A percentile compares a stretch with the other conserved stretches of the same genome.
Conservation (phyloP, 1,140 invertebrate genomes). For the Trichonephila inaurata region DNA sequence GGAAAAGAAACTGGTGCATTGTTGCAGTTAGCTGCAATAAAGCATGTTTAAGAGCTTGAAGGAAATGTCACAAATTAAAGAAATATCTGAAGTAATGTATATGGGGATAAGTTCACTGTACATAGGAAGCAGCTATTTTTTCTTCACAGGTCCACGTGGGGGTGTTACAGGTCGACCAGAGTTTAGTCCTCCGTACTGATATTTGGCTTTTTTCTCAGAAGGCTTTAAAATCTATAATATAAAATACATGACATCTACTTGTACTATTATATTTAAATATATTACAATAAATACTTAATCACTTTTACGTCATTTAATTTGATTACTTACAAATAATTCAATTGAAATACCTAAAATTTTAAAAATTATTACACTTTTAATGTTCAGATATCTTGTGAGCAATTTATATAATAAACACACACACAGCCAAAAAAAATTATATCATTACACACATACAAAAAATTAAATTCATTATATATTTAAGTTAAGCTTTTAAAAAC, state of each 20-base stretch:
- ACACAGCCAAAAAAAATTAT: no score
- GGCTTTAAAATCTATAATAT: conserved; percentile 96
- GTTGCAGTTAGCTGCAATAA: conserved; percentile 35
- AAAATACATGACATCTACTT: conserved; percentile 13
- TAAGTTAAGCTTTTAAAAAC: no score
- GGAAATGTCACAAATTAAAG: conserved; percentile 47
- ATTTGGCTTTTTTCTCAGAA: conserved; percentile 99
- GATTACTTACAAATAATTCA: no score
- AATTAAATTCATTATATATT: no score
- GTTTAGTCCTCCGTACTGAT: conserved; percentile 91
- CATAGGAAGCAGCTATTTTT: conserved; percentile 78
- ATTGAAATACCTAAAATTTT: no score
- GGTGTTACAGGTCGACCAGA: conserved; percentile 84
- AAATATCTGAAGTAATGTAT: conserved; percentile 50
- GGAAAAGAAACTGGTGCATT: conserved; percentile 5
- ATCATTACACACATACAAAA: no score
- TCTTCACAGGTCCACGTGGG: conserved; percentile 85
- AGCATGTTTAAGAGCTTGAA: conserved; percentile 67
- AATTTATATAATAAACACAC: no score
- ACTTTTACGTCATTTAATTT: no score
- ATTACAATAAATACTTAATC: no score
- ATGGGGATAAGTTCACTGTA: conserved; percentile 58
- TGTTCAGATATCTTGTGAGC: no score
- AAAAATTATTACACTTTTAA: no score
- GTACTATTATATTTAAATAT: no score